Conservation (phyloP, 2,797 vertebrate genomes). For the Tapirus indicus region DNA sequence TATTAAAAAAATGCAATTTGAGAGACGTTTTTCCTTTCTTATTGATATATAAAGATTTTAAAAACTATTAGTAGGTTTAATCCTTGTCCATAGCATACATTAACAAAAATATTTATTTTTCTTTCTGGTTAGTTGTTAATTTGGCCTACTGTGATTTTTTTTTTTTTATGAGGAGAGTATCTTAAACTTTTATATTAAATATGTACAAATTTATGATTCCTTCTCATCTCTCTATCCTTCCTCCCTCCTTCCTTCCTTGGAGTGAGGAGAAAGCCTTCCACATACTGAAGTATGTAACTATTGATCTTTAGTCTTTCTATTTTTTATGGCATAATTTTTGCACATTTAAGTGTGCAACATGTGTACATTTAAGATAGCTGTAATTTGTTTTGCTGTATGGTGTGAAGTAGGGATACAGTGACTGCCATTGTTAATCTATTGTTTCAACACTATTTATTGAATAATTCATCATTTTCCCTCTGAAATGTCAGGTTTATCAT, state of each 20-base stretch:
- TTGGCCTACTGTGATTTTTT: background rate
- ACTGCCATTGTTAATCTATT: background rate
- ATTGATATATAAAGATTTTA: background rate
- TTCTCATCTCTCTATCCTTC: background rate
- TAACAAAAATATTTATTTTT: slow-evolving; percentile 5
- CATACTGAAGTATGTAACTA: background rate
- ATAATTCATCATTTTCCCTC: background rate
- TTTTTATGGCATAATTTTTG: background rate
- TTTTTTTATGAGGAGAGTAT: background rate
- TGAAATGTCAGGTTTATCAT: slow-evolving; percentile 11
- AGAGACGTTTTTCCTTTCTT: slow-evolving; percentile 21
- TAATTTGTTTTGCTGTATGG: background rate
- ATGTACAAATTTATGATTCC: background rate
- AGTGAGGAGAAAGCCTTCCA: background rate
- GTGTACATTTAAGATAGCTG: background rate
- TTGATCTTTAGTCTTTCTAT: background rate
- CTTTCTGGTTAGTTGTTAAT: background rate
- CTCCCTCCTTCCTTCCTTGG: background rate
- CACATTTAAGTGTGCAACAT: background rate
- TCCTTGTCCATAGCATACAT: background rate
- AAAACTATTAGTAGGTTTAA: background rate
- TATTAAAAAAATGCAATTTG: slow-evolving; percentile 29
- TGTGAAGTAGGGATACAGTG: background rate
- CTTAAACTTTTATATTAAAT: background rate
- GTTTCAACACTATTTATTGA: background rate